Base-by-base conservation (phyloP, 1,140 invertebrate genomes). In the Ceratina japonica region DNA sequence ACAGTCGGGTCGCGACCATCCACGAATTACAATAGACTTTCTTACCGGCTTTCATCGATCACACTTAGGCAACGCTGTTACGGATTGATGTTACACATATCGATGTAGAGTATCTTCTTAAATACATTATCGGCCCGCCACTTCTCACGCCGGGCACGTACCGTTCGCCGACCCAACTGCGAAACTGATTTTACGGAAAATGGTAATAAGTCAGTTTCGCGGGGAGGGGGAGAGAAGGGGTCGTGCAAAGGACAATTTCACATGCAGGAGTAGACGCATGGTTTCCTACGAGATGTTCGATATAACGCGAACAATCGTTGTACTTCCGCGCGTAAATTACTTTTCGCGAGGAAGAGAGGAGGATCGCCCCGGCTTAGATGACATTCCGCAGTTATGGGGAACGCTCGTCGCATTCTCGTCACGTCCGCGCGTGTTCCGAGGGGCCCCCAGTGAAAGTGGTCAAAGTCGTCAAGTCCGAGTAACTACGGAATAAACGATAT, bases 21-120 rank as follows among this genome's bases (percentile, higher is more conserved):
- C 90, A 89, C 85, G 92, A 92, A 92, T 93, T 92, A 92, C 89
- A 93, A 93, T 93, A 90, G 91, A 93, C 92, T 92, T 93, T 93
- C 92, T 92, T 93, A 80, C 81, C 86, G 83, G 89, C 91, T 93
- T 93, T 92, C 91, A 91, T 93, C 91, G 91, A 91, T 91, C 85
- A 80, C 79, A 87, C 87, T 92, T 91, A 86, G 88, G 91, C 89
- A 92, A 92, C 83, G 88, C 79, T 91, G 88, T 90, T 91, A 89
- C 90, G 87, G 83, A 91, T 92, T 86, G 84, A 89, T 89, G 86
- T 88, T 90, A 89, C 81, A 90, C 81, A 87, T 90, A 90, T 88
- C 86, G 83, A 90, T 87, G 74, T 56, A 79, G 59, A 84, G 64
- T 73, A 71, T 75, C 82, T 63, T 68, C 64, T 64, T 72, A 31